A percentile compares a stretch with the other conserved stretches of the same genome.
Conservation (phyloP, 2,113 vertebrate species). For the Malurus elegans region DNA sequence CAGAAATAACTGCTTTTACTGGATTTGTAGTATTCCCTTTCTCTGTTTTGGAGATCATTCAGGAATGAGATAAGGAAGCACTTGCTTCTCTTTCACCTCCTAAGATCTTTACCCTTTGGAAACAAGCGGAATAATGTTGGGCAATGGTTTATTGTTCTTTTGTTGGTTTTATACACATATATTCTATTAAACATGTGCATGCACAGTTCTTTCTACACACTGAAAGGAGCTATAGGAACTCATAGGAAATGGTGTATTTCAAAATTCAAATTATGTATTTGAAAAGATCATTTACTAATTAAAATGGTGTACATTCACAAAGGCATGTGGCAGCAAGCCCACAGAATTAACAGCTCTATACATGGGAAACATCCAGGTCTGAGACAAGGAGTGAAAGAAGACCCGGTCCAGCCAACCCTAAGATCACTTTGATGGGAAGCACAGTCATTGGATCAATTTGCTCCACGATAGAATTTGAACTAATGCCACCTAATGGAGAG, state of each 20-base stretch:
- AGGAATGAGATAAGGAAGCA: not conserved
- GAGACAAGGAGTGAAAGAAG: not conserved
- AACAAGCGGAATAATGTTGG: not conserved
- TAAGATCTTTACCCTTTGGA: not conserved
- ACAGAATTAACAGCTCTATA: not conserved
- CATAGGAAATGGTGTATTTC: not conserved
- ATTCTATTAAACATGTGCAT: not conserved
- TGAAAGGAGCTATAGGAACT: not conserved
- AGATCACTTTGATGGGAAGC: not conserved
- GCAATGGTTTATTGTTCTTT: not conserved
- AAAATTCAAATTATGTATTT: not conserved
- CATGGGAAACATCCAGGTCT: not conserved
- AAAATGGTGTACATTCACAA: not conserved
- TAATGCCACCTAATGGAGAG: constrained; percentile 29
- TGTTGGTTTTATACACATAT: not conserved
- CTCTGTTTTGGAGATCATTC: not conserved
- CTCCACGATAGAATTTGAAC: not conserved
- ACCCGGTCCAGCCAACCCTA: accelerated
- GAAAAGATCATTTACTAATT: not conserved
- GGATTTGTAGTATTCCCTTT: not conserved
- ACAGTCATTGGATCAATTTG: not conserved
- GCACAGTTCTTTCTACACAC: not conserved
- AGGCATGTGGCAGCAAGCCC: not conserved
- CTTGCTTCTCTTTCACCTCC: not conserved
- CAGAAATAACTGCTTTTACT: not conserved